These are phyloP conservation scores for Raja brachyura DNA, from an alignment of 2,113 vertebrate genomes.

Conservation along the genomic window DNA sequence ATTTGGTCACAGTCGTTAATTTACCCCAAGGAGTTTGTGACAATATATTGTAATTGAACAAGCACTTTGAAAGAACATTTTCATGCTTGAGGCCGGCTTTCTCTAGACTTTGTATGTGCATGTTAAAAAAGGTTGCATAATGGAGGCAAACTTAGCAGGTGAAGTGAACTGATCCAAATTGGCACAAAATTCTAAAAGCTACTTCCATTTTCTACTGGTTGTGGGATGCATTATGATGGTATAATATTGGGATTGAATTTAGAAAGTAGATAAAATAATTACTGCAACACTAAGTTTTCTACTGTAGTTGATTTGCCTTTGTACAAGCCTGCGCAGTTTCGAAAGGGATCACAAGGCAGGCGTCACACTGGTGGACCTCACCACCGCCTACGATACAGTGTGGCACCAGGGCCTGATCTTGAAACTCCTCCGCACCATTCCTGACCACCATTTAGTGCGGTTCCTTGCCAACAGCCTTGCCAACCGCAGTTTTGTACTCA, in stretches of 20 bases:
- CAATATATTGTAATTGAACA: conserved; percentile 1
- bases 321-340: background rate
- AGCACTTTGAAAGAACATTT: conserved; percentile 27
- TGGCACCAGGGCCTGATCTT: no score
- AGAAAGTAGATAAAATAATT: background rate
- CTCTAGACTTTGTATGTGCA: background rate
- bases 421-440: no score
- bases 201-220: background rate
- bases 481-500: no score
- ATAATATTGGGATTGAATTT: conserved; percentile 11
- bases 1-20: conserved; percentile 30
- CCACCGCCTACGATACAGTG: no score
- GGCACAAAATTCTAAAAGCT: background rate
- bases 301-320: background rate
- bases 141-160: background rate
- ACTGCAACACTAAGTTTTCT: background rate
- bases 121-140: conserved; percentile 5
- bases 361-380: no score
- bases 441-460: no score
- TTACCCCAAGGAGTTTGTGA: conserved; percentile 10
- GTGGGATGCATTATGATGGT: background rate
- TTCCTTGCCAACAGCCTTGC: no score
- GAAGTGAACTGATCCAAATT: background rate
- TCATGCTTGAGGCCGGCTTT: conserved; percentile 18
- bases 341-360: no score